Evolutionary conservation across 2,113 vertebrate genomes (phyloP), one percentile per base, ranked within the genome.

Genomic region (Barbus barbus): DNA sequence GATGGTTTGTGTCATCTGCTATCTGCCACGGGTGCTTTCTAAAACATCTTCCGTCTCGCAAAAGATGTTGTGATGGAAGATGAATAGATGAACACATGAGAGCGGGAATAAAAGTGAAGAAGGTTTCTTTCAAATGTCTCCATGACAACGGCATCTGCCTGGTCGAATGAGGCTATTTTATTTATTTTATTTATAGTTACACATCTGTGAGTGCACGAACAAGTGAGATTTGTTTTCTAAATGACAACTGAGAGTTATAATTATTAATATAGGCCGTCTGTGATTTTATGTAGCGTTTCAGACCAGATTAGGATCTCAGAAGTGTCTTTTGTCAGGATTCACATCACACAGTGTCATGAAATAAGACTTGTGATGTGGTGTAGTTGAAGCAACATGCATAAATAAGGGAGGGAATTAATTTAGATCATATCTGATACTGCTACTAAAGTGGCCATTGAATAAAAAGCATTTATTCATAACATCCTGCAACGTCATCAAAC

Each of bases 1-100:
- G 77, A 83, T 88, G 83, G 87, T 71, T 83, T 79, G 73, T 83
- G 85, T 81, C 65, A 83, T 85, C 67, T 76, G 33, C 82, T 67
- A 74, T 78, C 60, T 46, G 18, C 33, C 38, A 60, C 77, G 41
- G 51, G 38, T 65, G 28, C 72, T 81, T 83, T 58, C 78, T 74
- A 31, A n/a, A 65, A 41, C 72, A 53, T 69, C 78, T 77, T 65
- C 65, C 74, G 28, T 56, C 31, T 41, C 22, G 31, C 24, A 73
- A 28, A 65, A 72, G 31, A 61, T 20, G 53, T 9, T 71, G 28
- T 4, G 31, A 44, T 56, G 12, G 36, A 41, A 79, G 77, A 79
- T 63, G 36, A 65, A 78, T 44, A 61, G 76, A 41, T 4, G 7
- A 61, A 67, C 60, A 71, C 28, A 56, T 48, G 38, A 69, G 22